Percentiles rank a stretch among this genome's conserved stretches.
Conservation (phyloP, 2,888 invertebrate genomes). For the Meteorus cinctellus region DNA sequence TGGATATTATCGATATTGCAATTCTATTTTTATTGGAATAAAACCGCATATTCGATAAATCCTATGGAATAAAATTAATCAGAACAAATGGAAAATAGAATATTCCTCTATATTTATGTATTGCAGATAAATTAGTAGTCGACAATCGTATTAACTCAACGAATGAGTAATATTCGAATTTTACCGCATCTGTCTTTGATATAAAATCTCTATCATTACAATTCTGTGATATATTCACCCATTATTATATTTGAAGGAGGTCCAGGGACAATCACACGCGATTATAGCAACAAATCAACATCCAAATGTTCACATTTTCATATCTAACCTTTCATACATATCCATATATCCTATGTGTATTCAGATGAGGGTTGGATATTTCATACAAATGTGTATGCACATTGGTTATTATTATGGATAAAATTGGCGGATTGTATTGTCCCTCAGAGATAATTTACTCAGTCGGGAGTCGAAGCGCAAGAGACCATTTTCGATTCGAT, state of each 20-base stretch:
- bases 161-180: background rate
- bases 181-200: background rate
- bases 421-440: constrained; percentile 26
- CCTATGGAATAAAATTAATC: no score
- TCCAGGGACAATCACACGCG: background rate
- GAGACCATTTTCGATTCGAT: constrained; percentile 11
- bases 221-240: background rate
- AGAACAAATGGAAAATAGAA: no score
- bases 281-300: constrained; percentile 19
- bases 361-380: background rate
- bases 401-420: background rate
- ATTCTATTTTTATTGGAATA: no score
- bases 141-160: no score
- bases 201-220: background rate
- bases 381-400: background rate
- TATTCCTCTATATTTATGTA: no score
- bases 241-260: background rate
- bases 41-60: no score
- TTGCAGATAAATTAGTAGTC: no score
- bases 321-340: background rate
- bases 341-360: background rate
- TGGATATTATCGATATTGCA: no score
- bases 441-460: constrained; percentile 24
- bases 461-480: background rate
- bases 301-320: constrained; percentile 31